Evolutionary conservation across 92 coral and sea anemone genomes (phyloP).

Genomic region (Blastomussa wellsi): DNA sequence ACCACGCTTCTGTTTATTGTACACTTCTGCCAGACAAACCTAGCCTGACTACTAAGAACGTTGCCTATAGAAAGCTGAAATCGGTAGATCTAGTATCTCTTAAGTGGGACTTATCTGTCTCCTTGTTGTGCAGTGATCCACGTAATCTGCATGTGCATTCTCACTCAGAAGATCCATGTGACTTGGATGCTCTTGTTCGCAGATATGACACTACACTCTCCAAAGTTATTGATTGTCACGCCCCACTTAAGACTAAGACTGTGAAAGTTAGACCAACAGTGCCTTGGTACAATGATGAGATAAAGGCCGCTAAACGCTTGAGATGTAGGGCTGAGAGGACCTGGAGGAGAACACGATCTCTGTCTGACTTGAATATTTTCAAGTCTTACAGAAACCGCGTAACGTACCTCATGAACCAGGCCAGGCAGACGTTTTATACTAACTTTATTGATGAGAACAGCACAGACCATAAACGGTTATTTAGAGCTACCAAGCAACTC

Average conservation of each 20-base stretch:
- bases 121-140: constrained; percentile 34
- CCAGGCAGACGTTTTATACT: too few relatives aligned
- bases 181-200: constrained; percentile 40
- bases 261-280: too few relatives aligned
- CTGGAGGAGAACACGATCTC: too few relatives aligned
- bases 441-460: too few relatives aligned
- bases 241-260: constrained; percentile 27
- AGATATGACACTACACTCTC: constrained; percentile 43
- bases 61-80: constrained; percentile 49
- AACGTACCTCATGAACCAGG: too few relatives aligned
- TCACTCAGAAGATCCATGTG: constrained; percentile 9
- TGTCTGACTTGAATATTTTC: too few relatives aligned
- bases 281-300: too few relatives aligned
- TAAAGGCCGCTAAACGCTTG: too few relatives aligned
- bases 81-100: constrained; percentile 40
- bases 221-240: constrained; percentile 16
- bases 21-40: constrained; percentile 31
- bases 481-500: too few relatives aligned
- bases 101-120: constrained; percentile 34
- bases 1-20: constrained; percentile 53
- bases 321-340: too few relatives aligned
- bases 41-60: constrained; percentile 16
- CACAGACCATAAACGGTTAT: too few relatives aligned
- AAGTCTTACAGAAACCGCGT: too few relatives aligned
- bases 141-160: constrained; percentile 1